Conservation (phyloP, 2,113 vertebrate genomes). For the Balaeniceps rex region DNA sequence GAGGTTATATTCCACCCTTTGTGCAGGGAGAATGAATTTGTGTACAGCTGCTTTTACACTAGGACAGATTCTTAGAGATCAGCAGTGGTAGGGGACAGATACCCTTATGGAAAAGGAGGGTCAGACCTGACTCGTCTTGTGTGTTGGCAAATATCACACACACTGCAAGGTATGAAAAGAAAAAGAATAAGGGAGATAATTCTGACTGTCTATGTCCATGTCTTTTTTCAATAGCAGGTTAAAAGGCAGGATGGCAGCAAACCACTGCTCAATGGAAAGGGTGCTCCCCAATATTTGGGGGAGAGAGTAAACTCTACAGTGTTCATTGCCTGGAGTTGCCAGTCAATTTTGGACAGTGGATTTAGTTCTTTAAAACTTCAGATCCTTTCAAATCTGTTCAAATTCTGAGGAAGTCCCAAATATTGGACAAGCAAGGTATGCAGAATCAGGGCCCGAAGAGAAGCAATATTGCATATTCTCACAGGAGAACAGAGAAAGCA, state of each 20-base stretch:
- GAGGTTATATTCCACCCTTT: background rate
- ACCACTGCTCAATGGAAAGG: background rate
- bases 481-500: background rate
- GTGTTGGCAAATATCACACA: background rate
- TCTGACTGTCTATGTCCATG: background rate
- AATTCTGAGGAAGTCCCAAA: background rate
- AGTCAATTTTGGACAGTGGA: background rate
- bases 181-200: background rate
- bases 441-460: background rate
- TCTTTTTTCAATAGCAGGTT: background rate
- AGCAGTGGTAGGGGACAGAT: background rate
- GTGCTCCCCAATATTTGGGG: background rate
- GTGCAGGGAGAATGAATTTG: background rate
- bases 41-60: background rate
- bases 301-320: background rate
- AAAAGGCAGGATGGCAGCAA: background rate
- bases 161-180: background rate
- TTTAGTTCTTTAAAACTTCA: background rate
- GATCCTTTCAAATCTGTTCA: background rate
- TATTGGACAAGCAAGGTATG: background rate
- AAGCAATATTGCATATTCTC: background rate
- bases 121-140: background rate
- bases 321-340: background rate
- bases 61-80: background rate
- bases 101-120: background rate